Percentiles rank a stretch among this genome's conserved stretches.
These are phyloP conservation scores for Rhizomys pruinosus DNA, from an alignment of 2,113 vertebrate genomes.

Conservation along the genomic window DNA sequence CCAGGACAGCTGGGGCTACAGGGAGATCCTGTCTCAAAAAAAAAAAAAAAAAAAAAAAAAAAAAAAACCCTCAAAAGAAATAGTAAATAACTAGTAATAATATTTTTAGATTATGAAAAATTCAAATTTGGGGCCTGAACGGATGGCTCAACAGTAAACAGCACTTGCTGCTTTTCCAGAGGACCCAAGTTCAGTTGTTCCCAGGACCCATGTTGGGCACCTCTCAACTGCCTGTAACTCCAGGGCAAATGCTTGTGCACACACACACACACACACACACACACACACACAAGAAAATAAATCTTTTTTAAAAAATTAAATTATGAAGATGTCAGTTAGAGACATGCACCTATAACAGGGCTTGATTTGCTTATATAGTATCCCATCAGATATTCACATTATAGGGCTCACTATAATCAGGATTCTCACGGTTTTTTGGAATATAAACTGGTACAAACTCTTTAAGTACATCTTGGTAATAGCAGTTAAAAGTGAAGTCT, in stretches of 20 bases:
- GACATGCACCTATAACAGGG: not conserved
- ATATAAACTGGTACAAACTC: not conserved
- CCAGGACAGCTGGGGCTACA: too few species aligned
- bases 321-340: not conserved
- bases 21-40: too few species aligned
- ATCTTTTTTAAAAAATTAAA: not conserved
- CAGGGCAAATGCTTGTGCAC: too few species aligned
- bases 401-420: not conserved
- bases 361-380: not conserved
- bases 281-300: not conserved
- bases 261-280: not conserved
- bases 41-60: too few species aligned
- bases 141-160: not conserved
- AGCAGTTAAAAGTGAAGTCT: not conserved
- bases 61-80: too few species aligned
- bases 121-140: not conserved
- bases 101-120: not conserved
- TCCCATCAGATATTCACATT: too few species aligned
- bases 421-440: not conserved
- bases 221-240: too few species aligned
- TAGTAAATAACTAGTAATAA: not conserved
- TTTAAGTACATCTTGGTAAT: not conserved
- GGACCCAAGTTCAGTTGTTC: not conserved
- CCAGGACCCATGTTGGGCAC: too few species aligned
- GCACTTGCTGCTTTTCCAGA: not conserved